A percentile compares a stretch with the other conserved stretches of the same genome.
Evolutionary conservation across 2,888 invertebrate genomes (phyloP).

Genomic region (Sinohyriopsis cumingii): DNA sequence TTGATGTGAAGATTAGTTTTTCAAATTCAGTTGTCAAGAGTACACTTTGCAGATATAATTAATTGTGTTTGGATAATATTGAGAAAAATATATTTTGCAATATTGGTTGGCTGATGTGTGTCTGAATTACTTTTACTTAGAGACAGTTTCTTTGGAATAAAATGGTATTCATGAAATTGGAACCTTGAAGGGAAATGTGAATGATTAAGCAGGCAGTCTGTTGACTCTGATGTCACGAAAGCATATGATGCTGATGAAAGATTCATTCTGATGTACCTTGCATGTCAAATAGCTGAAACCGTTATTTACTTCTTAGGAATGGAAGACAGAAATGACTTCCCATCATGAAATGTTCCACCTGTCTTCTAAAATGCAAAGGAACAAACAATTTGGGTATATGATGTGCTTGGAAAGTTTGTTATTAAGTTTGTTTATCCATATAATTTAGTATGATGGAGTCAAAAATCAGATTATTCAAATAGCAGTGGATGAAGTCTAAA

Average conservation of each 20-base stretch:
- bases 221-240: slow-evolving; percentile 9
- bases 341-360: slow-evolving; percentile 1
- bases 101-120: neutral
- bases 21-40: too few relatives aligned
- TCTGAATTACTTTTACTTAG: slow-evolving; percentile 9
- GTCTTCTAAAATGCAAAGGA: slow-evolving; percentile 1
- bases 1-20: too few relatives aligned
- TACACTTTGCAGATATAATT: neutral
- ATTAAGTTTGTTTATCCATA: slow-evolving; percentile 3
- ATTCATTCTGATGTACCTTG: neutral
- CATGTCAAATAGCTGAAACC: slow-evolving; percentile 4
- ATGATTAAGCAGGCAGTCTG: slow-evolving; percentile 1
- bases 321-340: neutral
- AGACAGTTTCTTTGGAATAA: slow-evolving; percentile 4
- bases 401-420: slow-evolving; percentile 3
- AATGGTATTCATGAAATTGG: slow-evolving; percentile 2
- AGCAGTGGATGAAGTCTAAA: neutral
- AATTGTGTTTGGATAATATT: neutral
- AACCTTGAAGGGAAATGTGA: slow-evolving; percentile 10
- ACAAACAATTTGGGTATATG: neutral
- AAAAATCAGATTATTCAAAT: neutral
- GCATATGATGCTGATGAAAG: slow-evolving; percentile 15
- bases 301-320: slow-evolving; percentile 8
- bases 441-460: neutral
- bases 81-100: neutral